These are phyloP conservation scores for Bembecia ichneumoniformis DNA, from an alignment of 2,888 invertebrate genomes.

Conservation along the genomic window DNA sequence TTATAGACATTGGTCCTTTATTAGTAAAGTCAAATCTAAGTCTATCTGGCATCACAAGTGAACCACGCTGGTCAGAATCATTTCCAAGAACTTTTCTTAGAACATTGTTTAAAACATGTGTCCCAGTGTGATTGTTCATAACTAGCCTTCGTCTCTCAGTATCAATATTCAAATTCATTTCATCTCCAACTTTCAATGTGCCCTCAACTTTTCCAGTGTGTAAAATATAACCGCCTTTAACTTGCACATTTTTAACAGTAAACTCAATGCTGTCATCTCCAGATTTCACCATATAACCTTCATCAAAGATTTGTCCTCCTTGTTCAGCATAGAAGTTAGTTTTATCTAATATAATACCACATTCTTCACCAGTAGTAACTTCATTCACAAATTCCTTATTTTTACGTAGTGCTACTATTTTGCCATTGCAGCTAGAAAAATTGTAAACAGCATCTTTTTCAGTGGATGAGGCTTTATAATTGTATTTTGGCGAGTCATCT, in stretches of 20 bases:
- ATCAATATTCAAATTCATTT: constrained; percentile 85
- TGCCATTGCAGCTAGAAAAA: constrained; percentile 81
- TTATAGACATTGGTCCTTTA: constrained; percentile 90
- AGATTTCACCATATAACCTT: constrained; percentile 89
- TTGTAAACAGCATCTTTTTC: constrained; percentile 80
- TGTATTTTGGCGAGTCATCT: constrained; percentile 93
- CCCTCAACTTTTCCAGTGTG: constrained; percentile 95
- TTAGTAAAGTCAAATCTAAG: constrained; percentile 97
- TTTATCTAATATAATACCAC: constrained; percentile 90
- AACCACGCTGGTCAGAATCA: constrained; percentile 96
- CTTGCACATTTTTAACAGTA: constrained; percentile 92
- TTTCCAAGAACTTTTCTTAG: constrained; percentile 90
- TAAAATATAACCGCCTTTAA: constrained; percentile 95
- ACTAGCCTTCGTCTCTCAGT: constrained; percentile 86
- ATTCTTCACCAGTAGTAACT: constrained; percentile 88
- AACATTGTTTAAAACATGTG: constrained; percentile 96
- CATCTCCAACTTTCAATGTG: constrained; percentile 86
- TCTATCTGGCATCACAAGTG: constrained; percentile 96
- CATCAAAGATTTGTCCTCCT: constrained; percentile 98
- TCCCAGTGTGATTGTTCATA: constrained; percentile 99
- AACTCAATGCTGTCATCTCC: constrained; percentile 92
- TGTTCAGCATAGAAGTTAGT: constrained; percentile 99
- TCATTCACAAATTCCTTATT: constrained; percentile 88
- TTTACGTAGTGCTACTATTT: constrained; percentile 84
- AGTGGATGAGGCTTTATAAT: constrained; percentile 79